Percentiles rank a stretch among this genome's conserved stretches.
phyloP scores from a whole-genome alignment of 2,797 vertebrate genomes.

The Chelon labrosus region DNA sequence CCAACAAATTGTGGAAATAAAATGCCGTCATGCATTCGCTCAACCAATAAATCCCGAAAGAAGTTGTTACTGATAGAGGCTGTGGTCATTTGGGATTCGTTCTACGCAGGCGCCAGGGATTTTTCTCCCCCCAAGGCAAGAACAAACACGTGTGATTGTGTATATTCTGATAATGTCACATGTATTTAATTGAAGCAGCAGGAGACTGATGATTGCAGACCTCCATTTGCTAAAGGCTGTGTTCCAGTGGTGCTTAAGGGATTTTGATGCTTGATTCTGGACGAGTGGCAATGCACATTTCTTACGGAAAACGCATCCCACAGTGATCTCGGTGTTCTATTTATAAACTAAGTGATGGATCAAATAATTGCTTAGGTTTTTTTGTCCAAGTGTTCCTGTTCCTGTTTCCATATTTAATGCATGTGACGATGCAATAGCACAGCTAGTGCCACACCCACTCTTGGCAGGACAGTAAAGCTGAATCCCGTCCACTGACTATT shows the following conservation, averaged over 20 bases:
- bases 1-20: constrained; percentile 37
- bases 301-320: neutral
- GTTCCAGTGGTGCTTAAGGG: constrained; percentile 10
- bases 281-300: neutral
- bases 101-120: constrained; percentile 9
- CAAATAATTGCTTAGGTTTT: neutral
- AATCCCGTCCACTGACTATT: constrained; percentile 18
- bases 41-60: constrained; percentile 43
- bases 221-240: constrained; percentile 24
- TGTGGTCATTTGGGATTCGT: constrained; percentile 24
- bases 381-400: neutral
- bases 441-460: neutral
- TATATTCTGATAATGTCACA: constrained; percentile 18
- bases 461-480: constrained; percentile 3
- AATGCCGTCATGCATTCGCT: constrained; percentile 53
- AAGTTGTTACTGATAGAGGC: constrained; percentile 24
- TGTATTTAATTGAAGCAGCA: constrained; percentile 52
- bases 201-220: constrained; percentile 33
- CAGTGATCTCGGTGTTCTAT: neutral
- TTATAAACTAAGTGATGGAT: neutral
- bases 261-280: constrained; percentile 28
- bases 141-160: constrained; percentile 49
- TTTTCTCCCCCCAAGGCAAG: constrained; percentile 30
- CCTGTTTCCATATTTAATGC: neutral
- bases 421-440: neutral